Conservation (phyloP, 2,888 invertebrate genomes). For the Oegoconia quadripuncta region DNA sequence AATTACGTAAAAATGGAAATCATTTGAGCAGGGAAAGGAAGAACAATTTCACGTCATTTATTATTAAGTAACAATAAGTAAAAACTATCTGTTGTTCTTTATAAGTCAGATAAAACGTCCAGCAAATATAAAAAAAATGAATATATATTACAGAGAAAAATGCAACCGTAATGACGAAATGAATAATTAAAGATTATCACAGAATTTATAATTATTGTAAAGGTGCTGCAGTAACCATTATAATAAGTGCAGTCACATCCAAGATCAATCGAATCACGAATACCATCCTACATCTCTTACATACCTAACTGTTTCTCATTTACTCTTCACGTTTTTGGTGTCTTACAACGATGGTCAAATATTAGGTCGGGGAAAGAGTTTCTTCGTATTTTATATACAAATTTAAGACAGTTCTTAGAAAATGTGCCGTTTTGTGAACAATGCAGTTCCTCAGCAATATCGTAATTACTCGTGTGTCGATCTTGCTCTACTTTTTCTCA, state of each 20-base stretch:
- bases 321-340: conserved; percentile 55
- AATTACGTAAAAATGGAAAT: conserved; percentile 18
- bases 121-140: not conserved
- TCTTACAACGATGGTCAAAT: conserved; percentile 38
- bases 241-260: conserved; percentile 43
- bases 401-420: not conserved
- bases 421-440: no score
- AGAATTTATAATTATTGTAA: conserved; percentile 45
- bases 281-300: conserved; percentile 33
- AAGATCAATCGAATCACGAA: conserved; percentile 29
- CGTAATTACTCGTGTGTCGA: no score
- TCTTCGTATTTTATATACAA: no score
- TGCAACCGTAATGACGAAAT: conserved; percentile 32
- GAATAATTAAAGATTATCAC: conserved; percentile 50
- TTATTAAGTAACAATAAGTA: no score
- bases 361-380: no score
- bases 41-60: not conserved
- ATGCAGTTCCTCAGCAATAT: no score
- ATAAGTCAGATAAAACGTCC: not conserved
- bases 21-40: conserved; percentile 37
- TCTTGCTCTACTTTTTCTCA: no score
- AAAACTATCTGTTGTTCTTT: no score
- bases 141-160: conserved; percentile 32
- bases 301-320: conserved; percentile 43
- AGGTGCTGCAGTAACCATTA: conserved; percentile 38